Evolutionary conservation across 2,888 invertebrate genomes (phyloP).

Genomic region (Perizoma flavofasciatum): DNA sequence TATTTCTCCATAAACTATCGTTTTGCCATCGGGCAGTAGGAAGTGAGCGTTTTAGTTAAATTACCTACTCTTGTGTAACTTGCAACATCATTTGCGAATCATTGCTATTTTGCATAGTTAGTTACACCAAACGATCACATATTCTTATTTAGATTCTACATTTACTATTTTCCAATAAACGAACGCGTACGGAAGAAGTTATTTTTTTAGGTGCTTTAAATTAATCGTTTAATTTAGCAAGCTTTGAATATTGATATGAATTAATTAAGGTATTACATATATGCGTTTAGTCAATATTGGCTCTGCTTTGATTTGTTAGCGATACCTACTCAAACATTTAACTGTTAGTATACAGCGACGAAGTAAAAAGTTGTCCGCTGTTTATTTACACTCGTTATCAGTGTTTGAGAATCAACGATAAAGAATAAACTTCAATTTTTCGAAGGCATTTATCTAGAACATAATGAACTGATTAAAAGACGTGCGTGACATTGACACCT

Average conservation of each 20-base stretch:
- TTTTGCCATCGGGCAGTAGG: conserved; percentile 7
- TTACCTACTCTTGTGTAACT: neutral
- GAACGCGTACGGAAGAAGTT: too few relatives aligned
- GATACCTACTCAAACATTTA: neutral
- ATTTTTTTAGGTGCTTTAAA: too few relatives aligned
- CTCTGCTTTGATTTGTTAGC: neutral
- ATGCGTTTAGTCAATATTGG: neutral
- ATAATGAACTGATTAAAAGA: conserved; percentile 31
- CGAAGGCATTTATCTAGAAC: conserved; percentile 20
- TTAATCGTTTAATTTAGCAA: too few relatives aligned
- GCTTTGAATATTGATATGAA: neutral
- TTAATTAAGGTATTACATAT: neutral
- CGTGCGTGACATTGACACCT: conserved; percentile 50
- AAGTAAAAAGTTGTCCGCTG: conserved; percentile 6
- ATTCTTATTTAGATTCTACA: too few relatives aligned
- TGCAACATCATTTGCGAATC: too few relatives aligned
- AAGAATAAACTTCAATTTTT: conserved; percentile 9
- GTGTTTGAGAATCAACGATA: conserved; percentile 18
- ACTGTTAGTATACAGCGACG: too few relatives aligned
- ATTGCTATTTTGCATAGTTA: neutral
- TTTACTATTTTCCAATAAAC: too few relatives aligned
- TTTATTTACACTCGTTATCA: conserved; percentile 39
- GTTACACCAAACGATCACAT: too few relatives aligned
- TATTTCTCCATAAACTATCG: conserved; percentile 9
- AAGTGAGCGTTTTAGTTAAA: conserved; percentile 12